Percentiles rank a stretch among this genome's conserved stretches.
These are phyloP conservation scores for Coreius guichenoti DNA, from an alignment of 2,797 vertebrate species.

Conservation along the genomic window DNA sequence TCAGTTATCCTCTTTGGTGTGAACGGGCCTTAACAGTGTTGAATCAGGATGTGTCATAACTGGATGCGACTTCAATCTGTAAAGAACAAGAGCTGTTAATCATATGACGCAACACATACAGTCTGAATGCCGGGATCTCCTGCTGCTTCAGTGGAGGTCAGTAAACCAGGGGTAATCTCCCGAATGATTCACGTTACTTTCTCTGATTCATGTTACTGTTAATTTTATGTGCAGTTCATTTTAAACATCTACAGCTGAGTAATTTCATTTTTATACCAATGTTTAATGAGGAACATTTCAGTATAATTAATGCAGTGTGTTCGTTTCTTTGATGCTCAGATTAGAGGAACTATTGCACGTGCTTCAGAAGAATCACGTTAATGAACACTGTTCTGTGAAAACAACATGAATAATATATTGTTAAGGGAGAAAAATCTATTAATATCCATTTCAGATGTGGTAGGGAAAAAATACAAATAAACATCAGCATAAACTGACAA, in stretches of 20 bases:
- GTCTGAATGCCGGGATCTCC: not conserved
- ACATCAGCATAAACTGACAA: constrained; percentile 9
- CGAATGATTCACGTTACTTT: constrained; percentile 14
- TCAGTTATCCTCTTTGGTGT: not conserved
- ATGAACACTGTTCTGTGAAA: not conserved
- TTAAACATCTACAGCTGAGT: constrained; percentile 25
- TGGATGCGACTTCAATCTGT: not conserved
- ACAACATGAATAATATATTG: not conserved
- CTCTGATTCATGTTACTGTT: constrained; percentile 26
- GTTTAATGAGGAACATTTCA: constrained; percentile 30
- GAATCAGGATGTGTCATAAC: constrained; percentile 3
- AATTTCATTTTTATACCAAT: not conserved
- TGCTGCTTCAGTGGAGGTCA: constrained; percentile 19
- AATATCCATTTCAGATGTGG: not conserved
- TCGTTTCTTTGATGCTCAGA: constrained; percentile 10
- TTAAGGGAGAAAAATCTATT: not conserved
- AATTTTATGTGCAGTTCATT: constrained; percentile 28
- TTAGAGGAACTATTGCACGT: not conserved
- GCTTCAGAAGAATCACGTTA: not conserved
- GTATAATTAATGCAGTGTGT: constrained; percentile 19
- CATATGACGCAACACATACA: not conserved
- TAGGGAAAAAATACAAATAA: not conserved
- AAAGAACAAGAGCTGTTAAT: not conserved
- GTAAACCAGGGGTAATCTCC: not conserved
- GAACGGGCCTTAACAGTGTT: not conserved